phyloP scores from a whole-genome alignment of 1,140 invertebrate species.

The Drosophila kurseongensis region DNA sequence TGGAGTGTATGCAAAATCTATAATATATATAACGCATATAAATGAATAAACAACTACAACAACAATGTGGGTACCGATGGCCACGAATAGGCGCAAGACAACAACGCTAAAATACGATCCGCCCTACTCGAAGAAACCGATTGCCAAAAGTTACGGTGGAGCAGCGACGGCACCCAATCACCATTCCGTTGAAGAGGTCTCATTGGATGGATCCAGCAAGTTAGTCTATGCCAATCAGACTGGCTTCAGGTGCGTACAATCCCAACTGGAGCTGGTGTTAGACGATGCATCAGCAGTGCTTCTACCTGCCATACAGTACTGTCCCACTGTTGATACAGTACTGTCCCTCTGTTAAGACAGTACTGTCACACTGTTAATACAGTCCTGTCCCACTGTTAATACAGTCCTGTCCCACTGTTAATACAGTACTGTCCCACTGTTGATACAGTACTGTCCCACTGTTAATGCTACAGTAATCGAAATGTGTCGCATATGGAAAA shows the following conservation, averaged over 20 bases:
- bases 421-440: too few species aligned
- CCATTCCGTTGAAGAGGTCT: conserved; percentile 90
- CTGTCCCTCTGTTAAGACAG: too few species aligned
- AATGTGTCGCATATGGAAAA: too few species aligned
- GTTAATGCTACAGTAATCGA: too few species aligned
- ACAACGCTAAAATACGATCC: conserved; percentile 94
- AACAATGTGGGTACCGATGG: conserved; percentile 31
- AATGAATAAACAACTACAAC: conserved; percentile 39
- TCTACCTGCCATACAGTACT: too few species aligned
- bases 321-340: too few species aligned
- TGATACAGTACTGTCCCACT: too few species aligned
- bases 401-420: too few species aligned
- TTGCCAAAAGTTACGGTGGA: conserved; percentile 90
- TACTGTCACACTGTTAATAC: too few species aligned
- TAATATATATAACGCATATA: conserved; percentile 53
- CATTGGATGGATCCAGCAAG: conserved; percentile 91
- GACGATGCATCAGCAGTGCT: not conserved
- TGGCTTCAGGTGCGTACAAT: conserved; percentile 90
- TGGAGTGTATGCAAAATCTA: conserved; percentile 67
- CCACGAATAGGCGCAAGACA: conserved; percentile 90
- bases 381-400: too few species aligned
- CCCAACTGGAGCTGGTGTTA: not conserved
- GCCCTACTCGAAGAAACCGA: conserved; percentile 93
- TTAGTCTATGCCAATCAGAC: conserved; percentile 92
- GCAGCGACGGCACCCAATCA: conserved; percentile 87